phyloP scores from a whole-genome alignment of 2,797 vertebrate species.

The Ciconia nigra region DNA sequence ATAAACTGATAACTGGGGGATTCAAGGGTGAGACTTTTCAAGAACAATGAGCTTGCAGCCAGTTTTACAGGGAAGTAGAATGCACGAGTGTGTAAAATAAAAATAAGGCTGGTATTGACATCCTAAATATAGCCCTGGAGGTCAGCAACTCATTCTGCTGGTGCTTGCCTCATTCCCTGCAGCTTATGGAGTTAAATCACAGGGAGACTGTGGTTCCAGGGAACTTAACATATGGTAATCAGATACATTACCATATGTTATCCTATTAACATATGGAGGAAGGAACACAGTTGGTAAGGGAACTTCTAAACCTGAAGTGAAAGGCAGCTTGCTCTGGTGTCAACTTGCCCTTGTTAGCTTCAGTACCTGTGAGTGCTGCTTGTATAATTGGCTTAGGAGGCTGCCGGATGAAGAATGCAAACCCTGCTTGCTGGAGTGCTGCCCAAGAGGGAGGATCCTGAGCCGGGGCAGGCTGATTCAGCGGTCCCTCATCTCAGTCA shows the following conservation, averaged over 20 bases:
- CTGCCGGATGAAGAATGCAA: background rate
- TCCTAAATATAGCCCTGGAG: background rate
- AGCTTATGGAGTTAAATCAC: conserved; percentile 11
- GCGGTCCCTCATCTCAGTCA: background rate
- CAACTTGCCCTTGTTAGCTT: background rate
- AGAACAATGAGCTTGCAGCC: background rate
- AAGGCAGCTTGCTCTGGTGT: conserved; percentile 24
- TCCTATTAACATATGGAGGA: conserved; percentile 19
- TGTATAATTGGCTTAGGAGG: background rate
- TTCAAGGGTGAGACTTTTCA: background rate
- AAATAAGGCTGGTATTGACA: background rate
- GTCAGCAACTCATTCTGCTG: background rate
- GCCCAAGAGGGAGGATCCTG: background rate
- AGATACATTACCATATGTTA: conserved; percentile 33
- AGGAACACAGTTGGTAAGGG: background rate
- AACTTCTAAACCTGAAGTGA: conserved; percentile 37
- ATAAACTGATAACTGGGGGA: background rate
- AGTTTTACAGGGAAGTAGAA: background rate
- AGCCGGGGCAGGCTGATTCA: background rate
- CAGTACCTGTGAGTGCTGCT: background rate
- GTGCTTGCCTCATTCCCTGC: background rate
- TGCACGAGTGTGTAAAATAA: background rate
- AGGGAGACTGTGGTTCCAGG: background rate
- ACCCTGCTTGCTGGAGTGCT: background rate
- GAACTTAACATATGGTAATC: conserved; percentile 32